Conservation (phyloP, 2,888 invertebrate genomes). For the Heliconius cydno region DNA sequence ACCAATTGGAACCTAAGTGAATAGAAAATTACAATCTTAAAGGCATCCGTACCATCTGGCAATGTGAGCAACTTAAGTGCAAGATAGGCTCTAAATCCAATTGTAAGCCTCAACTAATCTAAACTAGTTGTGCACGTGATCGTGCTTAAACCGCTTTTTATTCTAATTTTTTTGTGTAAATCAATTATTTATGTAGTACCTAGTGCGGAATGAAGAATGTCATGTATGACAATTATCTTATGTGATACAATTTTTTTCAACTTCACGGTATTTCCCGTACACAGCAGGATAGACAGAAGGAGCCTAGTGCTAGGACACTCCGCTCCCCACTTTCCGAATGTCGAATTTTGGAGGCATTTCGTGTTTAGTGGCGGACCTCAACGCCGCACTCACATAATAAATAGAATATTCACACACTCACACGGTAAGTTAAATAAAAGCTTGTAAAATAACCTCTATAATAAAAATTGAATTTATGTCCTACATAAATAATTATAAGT, state of each 20-base stretch:
- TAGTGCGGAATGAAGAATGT: too few relatives aligned
- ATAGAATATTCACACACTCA: background rate
- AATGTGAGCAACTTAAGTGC: constrained; percentile 1
- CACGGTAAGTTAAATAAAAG: background rate
- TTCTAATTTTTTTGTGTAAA: too few relatives aligned
- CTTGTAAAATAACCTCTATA: background rate
- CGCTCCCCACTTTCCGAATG: too few relatives aligned
- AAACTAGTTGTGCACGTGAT: background rate
- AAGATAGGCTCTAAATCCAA: constrained; percentile 2
- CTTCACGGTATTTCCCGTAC: too few relatives aligned
- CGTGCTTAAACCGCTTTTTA: background rate
- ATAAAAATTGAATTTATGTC: background rate
- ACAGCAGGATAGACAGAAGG: too few relatives aligned
- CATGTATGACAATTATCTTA: too few relatives aligned
- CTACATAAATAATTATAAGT: background rate
- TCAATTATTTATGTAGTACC: too few relatives aligned
- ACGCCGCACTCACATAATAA: too few relatives aligned
- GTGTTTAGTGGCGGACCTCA: too few relatives aligned
- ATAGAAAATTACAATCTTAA: constrained; percentile 24
- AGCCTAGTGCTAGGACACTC: too few relatives aligned
- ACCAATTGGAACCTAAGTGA: background rate
- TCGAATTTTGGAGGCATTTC: too few relatives aligned
- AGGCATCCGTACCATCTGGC: constrained; percentile 16
- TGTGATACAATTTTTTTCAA: background rate
- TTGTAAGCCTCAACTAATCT: background rate